Evolutionary conservation across 2,797 vertebrate species (phyloP).

Genomic region (Paratrypauchen microcephalus): DNA sequence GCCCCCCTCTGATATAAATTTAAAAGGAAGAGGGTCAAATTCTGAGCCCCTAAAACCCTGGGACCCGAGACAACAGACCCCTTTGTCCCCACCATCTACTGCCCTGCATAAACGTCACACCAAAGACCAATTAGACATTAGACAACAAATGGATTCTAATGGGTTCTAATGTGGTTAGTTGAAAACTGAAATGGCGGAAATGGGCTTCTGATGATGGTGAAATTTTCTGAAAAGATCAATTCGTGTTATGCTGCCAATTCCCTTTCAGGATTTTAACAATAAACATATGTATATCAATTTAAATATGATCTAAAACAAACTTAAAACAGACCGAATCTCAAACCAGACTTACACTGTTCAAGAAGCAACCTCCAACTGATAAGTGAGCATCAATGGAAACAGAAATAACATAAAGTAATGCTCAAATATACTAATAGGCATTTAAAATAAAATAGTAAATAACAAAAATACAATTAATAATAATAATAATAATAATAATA

Average conservation of each 20-base stretch:
- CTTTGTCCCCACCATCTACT: no score
- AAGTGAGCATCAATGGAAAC: slow-evolving; percentile 60
- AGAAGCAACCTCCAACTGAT: slow-evolving; percentile 56
- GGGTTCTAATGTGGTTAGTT: background rate
- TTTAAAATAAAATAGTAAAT: no score
- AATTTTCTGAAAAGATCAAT: no score
- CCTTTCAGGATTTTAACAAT: no score
- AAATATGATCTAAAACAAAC: slow-evolving; percentile 28
- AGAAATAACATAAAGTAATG: slow-evolving; percentile 43
- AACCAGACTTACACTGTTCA: slow-evolving; percentile 48
- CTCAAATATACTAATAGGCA: slow-evolving; percentile 19
- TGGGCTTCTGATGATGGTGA: background rate
- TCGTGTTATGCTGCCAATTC: no score
- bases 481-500: slow-evolving; percentile 24
- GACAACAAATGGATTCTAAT: slow-evolving; percentile 21
- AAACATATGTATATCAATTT: slow-evolving; percentile 20
- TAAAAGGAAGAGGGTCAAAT: no score
- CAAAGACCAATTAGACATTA: background rate
- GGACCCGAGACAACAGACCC: no score
- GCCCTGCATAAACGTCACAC: slow-evolving; percentile 5
- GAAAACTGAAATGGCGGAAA: no score
- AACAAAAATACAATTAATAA: background rate
- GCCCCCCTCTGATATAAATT: no score
- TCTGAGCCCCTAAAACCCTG: no score
- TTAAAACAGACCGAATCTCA: slow-evolving; percentile 48